phyloP scores from a whole-genome alignment of 2,888 invertebrate species.

The Nephrocerus scutellatus region DNA sequence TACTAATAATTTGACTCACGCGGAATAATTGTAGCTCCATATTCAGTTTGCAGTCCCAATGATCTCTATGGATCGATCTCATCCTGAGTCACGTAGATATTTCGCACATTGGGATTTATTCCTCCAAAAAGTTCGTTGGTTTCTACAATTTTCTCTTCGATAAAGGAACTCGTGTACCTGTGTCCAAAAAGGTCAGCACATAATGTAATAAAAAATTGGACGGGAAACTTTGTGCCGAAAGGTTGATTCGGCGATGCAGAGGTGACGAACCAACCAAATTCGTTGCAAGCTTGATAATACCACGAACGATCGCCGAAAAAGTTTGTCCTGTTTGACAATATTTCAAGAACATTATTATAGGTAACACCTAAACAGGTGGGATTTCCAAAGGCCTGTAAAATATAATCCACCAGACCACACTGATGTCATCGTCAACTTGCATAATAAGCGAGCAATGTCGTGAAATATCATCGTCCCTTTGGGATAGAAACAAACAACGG shows the following conservation, averaged over 20 bases:
- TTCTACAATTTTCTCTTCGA: slow-evolving; percentile 27
- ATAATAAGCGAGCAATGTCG: slow-evolving; percentile 23
- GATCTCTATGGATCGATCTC: slow-evolving; percentile 54
- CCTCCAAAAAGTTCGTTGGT: slow-evolving; percentile 51
- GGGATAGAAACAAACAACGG: not conserved
- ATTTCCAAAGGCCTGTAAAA: slow-evolving; percentile 15
- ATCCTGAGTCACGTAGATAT: slow-evolving; percentile 53
- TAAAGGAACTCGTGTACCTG: slow-evolving; percentile 29
- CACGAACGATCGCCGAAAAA: slow-evolving; percentile 51
- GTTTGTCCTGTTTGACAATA: not conserved
- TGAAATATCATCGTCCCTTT: slow-evolving; percentile 9
- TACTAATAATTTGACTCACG: slow-evolving; percentile 28
- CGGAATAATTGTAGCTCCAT: slow-evolving; percentile 36
- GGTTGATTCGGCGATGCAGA: slow-evolving; percentile 55
- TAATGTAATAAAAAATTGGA: slow-evolving; percentile 25
- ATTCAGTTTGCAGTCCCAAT: slow-evolving; percentile 46
- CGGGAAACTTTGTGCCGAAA: slow-evolving; percentile 40
- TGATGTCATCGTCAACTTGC: slow-evolving; percentile 23
- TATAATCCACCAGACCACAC: slow-evolving; percentile 17
- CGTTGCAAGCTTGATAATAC: slow-evolving; percentile 75
- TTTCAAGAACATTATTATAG: slow-evolving; percentile 19
- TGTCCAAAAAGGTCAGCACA: slow-evolving; percentile 31
- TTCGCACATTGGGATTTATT: slow-evolving; percentile 45
- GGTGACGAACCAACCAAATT: slow-evolving; percentile 76
- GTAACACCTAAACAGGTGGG: slow-evolving; percentile 23